These are phyloP conservation scores for Palloptera scutellata DNA, from an alignment of 2,888 invertebrate genomes.

Conservation along the genomic window DNA sequence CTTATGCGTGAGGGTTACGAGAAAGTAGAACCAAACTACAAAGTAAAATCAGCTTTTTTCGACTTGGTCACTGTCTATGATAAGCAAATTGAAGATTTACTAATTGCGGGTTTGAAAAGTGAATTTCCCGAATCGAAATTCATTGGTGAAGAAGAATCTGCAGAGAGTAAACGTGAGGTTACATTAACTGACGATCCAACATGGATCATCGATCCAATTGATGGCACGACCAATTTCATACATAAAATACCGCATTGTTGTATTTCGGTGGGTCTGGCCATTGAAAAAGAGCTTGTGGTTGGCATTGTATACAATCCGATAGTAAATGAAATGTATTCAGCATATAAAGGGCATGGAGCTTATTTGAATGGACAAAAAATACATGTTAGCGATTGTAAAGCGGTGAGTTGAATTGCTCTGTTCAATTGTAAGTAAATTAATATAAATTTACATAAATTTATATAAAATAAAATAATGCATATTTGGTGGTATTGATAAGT, in stretches of 20 bases:
- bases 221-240: conserved; percentile 87
- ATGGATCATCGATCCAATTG: conserved; percentile 88
- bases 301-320: conserved; percentile 83
- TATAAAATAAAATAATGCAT: not conserved
- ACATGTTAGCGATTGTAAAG: conserved; percentile 56
- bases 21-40: conserved; percentile 53
- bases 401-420: conserved; percentile 46
- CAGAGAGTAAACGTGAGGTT: conserved; percentile 53
- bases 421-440: not conserved
- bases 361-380: conserved; percentile 76
- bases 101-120: conserved; percentile 69
- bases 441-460: not conserved
- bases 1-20: conserved; percentile 57
- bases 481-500: not conserved
- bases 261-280: conserved; percentile 73
- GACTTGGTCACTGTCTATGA: conserved; percentile 86
- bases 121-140: conserved; percentile 74
- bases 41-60: conserved; percentile 68
- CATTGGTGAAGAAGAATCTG: conserved; percentile 78
- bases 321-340: conserved; percentile 76
- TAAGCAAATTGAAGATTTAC: conserved; percentile 75
- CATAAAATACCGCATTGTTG: conserved; percentile 73
- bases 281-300: conserved; percentile 69
- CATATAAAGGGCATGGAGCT: conserved; percentile 77
- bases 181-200: conserved; percentile 78